Evolutionary conservation across 2,113 vertebrate genomes (phyloP).

Genomic region (Platanista minor): DNA sequence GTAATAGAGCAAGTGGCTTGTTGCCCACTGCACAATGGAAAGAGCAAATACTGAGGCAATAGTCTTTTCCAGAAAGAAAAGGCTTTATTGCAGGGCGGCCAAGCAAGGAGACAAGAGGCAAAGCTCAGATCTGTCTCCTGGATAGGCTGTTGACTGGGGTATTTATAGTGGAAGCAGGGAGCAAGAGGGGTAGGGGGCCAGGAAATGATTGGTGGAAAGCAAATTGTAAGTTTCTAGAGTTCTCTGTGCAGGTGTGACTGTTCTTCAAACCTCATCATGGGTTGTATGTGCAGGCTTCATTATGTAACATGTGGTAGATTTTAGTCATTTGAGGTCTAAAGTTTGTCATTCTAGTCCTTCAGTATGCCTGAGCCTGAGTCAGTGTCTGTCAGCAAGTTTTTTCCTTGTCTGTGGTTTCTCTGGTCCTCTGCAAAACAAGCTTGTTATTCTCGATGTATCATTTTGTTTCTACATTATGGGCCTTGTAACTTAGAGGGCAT

Average conservation of each 20-base stretch:
- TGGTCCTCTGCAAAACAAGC: neutral
- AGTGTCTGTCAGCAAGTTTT: neutral
- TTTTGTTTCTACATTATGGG: neutral
- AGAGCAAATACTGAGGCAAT: neutral
- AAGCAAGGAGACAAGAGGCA: neutral
- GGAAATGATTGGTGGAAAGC: neutral
- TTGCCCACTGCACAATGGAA: neutral
- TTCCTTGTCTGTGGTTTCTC: neutral
- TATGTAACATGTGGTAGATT: neutral
- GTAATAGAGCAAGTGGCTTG: neutral
- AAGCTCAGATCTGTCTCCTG: neutral
- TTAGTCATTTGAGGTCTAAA: neutral
- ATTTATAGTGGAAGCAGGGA: neutral
- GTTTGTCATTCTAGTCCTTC: neutral
- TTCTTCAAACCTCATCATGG: neutral
- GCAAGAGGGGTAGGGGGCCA: neutral
- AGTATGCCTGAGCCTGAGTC: fast-evolving
- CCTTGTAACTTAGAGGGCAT: neutral
- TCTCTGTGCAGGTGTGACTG: neutral
- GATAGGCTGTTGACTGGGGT: neutral
- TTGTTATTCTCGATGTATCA: neutral
- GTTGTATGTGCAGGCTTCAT: neutral
- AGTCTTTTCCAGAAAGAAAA: neutral
- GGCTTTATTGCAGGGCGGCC: neutral
- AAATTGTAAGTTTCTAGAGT: neutral